Evolutionary conservation across 2,113 vertebrate genomes (phyloP).

Genomic region (Notothenia coriiceps): DNA sequence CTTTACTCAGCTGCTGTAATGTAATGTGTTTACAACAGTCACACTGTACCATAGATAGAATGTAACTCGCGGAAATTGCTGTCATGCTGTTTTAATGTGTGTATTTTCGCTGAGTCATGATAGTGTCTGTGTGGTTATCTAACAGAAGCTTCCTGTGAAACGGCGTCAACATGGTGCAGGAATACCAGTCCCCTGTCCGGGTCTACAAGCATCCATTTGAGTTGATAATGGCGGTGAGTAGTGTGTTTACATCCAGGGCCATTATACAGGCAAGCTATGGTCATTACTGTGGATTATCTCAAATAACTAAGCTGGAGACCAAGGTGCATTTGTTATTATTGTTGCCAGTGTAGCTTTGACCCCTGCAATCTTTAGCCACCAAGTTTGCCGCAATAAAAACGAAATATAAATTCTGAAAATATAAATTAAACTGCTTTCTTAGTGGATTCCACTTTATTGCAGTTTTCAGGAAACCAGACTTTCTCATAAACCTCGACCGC

Average conservation of each 20-base stretch:
- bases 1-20: constrained; percentile 11
- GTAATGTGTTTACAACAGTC: not conserved
- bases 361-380: not conserved
- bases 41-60: not conserved
- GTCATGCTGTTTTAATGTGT: not conserved
- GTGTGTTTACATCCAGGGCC: not conserved
- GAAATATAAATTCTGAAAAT: not conserved
- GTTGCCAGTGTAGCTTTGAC: not conserved
- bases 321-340: not conserved
- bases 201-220: constrained; percentile 97
- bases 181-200: constrained; percentile 96
- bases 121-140: not conserved
- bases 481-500: not conserved
- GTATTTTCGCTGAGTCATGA: not conserved
- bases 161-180: constrained; percentile 91
- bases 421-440: too few relatives aligned
- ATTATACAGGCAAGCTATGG: not conserved
- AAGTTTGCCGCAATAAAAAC: not conserved
- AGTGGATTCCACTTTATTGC: not conserved
- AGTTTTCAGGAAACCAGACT: not conserved
- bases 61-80: not conserved
- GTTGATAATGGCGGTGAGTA: constrained; percentile 96
- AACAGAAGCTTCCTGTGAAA: not conserved
- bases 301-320: not conserved
- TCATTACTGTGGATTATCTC: not conserved